These are phyloP conservation scores for Menidia menidia DNA, from an alignment of 2,797 vertebrate genomes.

Conservation along the genomic window DNA sequence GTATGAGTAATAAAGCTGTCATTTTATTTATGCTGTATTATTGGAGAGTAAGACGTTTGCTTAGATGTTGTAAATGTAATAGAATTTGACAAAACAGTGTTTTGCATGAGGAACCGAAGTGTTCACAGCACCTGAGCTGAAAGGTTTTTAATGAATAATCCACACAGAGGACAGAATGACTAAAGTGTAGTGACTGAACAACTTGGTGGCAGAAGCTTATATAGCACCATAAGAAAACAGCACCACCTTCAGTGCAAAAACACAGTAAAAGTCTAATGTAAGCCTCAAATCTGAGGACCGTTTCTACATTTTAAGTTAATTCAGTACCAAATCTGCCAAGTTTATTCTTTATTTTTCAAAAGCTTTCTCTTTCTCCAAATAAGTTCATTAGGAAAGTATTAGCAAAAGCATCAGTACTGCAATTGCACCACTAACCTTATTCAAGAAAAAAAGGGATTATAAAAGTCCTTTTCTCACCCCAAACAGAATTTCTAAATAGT, in stretches of 20 bases:
- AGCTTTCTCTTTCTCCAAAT: no score
- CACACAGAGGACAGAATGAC: not conserved
- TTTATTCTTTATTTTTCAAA: no score
- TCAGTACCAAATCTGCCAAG: no score
- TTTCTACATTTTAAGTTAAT: no score
- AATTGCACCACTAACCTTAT: no score
- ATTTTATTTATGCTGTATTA: no score
- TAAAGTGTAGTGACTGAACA: not conserved
- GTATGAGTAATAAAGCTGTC: no score
- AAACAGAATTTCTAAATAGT: no score
- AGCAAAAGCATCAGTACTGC: not conserved
- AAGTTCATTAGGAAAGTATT: no score
- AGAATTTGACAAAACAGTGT: not conserved
- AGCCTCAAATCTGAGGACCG: not conserved
- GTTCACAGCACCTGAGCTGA: not conserved
- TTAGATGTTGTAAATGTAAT: not conserved
- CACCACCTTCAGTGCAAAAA: slow-evolving; percentile 32
- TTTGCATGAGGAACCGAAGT: not conserved
- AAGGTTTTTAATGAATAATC: not conserved
- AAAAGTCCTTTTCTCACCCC: no score
- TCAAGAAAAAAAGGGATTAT: no score
- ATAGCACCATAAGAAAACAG: slow-evolving; percentile 22
- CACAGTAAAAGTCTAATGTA: not conserved
- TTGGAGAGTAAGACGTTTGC: no score
- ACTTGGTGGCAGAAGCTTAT: not conserved